These are phyloP conservation scores for Limonius californicus DNA, from an alignment of 1,140 invertebrate species.

Conservation along the genomic window DNA sequence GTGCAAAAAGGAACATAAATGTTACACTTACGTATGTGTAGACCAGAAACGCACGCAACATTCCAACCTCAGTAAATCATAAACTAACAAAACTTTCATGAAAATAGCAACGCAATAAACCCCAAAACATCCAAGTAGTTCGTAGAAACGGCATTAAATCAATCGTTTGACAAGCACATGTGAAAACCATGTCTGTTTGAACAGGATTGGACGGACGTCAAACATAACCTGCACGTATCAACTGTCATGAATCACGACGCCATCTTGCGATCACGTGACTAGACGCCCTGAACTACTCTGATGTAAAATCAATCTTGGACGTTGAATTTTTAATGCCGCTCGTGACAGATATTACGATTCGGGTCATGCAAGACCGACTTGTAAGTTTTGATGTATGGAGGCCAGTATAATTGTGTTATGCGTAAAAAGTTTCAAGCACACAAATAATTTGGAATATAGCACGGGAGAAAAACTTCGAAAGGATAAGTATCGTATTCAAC, in stretches of 20 bases:
- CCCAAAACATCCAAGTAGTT: background rate
- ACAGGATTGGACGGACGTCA: slow-evolving; percentile 2
- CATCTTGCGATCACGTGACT: slow-evolving; percentile 17
- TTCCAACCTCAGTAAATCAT: background rate
- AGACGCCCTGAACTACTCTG: background rate
- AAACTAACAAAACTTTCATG: background rate
- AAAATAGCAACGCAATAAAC: background rate
- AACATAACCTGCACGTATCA: slow-evolving; percentile 9
- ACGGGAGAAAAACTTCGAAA: no score
- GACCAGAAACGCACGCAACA: background rate
- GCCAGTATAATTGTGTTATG: no score
- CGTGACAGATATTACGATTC: slow-evolving; percentile 14
- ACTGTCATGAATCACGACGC: slow-evolving; percentile 17
- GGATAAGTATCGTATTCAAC: no score
- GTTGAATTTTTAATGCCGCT: slow-evolving; percentile 18
- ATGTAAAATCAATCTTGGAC: slow-evolving; percentile 18
- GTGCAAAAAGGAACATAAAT: no score
- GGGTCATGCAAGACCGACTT: slow-evolving; percentile 1
- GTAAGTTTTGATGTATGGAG: no score
- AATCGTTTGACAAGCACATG: slow-evolving; percentile 3
- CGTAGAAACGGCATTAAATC: background rate
- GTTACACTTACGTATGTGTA: no score
- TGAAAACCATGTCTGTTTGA: slow-evolving; percentile 10
- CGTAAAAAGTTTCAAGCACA: no score
- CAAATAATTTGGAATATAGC: no score